Evolutionary conservation across 2,113 vertebrate genomes (phyloP).

Genomic region (Chaetodon auriga): DNA sequence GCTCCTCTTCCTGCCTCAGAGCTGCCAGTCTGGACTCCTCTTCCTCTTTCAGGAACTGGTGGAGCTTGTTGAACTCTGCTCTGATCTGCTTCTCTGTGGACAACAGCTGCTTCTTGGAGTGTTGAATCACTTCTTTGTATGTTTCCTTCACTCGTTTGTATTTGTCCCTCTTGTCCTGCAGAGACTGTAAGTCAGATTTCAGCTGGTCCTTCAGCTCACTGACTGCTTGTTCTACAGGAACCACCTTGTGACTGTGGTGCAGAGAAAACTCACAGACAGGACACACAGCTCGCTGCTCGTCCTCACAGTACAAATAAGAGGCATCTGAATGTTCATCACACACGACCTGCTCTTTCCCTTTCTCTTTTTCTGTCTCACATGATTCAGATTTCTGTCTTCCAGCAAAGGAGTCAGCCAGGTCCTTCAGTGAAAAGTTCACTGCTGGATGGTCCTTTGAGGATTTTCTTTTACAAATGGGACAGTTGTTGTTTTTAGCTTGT

Average conservation of each 20-base stretch:
- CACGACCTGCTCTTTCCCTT: too few species aligned
- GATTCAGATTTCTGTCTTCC: background rate
- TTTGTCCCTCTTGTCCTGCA: too few species aligned
- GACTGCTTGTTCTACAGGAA: too few species aligned
- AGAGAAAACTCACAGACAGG: constrained; percentile 34
- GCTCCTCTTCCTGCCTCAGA: constrained; percentile 64
- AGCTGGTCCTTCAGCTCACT: too few species aligned
- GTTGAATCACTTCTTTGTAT: constrained; percentile 22
- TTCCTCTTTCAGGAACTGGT: constrained; percentile 65
- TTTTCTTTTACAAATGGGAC: too few species aligned
- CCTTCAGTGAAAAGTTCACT: background rate
- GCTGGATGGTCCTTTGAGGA: fast-evolving
- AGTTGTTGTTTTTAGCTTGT: too few species aligned
- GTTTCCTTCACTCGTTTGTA: too few species aligned
- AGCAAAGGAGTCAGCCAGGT: constrained; percentile 32
- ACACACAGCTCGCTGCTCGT: constrained; percentile 34
- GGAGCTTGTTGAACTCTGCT: background rate
- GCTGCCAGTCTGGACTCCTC: constrained; percentile 63
- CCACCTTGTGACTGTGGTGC: too few species aligned
- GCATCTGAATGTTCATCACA: background rate
- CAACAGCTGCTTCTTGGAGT: constrained; percentile 47
- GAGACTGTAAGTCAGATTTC: too few species aligned
- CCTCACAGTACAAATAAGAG: too few species aligned
- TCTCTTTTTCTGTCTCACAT: too few species aligned
- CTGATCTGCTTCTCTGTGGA: constrained; percentile 61